Conservation (phyloP, 2,113 vertebrate genomes). For the Egretta garzetta region DNA sequence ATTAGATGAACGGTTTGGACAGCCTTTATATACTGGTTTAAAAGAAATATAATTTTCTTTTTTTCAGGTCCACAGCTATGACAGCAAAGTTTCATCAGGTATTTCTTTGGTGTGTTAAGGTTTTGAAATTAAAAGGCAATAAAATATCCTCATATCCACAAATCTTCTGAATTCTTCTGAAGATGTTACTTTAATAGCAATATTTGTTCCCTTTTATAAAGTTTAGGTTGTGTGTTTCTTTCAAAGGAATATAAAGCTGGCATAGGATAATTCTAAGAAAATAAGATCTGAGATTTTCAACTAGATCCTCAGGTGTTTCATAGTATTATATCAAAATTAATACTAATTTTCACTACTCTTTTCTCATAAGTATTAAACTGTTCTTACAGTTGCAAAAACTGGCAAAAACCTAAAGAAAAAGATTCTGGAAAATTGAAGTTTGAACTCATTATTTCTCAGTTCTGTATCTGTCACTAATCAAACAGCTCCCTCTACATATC, state of each 20-base stretch:
- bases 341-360: background rate
- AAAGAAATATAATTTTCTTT: background rate
- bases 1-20: background rate
- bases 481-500: background rate
- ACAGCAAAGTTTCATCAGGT: background rate
- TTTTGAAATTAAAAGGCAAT: background rate
- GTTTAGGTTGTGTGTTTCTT: background rate
- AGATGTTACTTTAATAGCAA: background rate
- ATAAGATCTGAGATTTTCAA: background rate
- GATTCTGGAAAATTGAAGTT: background rate
- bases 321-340: background rate
- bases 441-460: background rate
- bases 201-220: background rate
- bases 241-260: background rate
- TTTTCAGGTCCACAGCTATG: background rate
- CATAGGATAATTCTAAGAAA: background rate
- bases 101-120: background rate
- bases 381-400: background rate
- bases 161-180: background rate
- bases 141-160: background rate
- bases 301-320: background rate
- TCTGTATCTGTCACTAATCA: background rate
- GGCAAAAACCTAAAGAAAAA: background rate
- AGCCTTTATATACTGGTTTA: background rate
- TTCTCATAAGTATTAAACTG: background rate